Evolutionary conservation across 2,888 invertebrate species (phyloP).

Genomic region (Fissipunctia ypsillon): DNA sequence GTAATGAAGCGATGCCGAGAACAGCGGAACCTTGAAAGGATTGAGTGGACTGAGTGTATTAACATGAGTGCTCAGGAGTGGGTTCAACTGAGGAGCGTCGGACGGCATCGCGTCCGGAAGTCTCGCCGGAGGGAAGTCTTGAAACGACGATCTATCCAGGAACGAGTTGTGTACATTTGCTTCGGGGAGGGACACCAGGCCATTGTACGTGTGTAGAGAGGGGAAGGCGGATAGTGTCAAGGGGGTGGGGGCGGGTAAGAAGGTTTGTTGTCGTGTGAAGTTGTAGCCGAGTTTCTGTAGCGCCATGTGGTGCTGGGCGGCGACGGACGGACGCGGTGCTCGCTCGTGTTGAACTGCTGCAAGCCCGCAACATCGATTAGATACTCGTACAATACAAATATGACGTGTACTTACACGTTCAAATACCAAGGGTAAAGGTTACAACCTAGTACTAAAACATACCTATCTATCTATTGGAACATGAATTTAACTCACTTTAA

Average conservation of each 20-base stretch:
- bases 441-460: background rate
- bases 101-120: slow-evolving; percentile 74
- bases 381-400: background rate
- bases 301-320: slow-evolving; percentile 84
- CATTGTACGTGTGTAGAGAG: slow-evolving; percentile 75
- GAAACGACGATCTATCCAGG: slow-evolving; percentile 77
- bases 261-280: slow-evolving; percentile 78
- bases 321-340: slow-evolving; percentile 92
- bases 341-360: slow-evolving; percentile 97
- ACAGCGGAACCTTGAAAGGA: slow-evolving; percentile 84
- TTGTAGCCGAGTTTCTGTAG: slow-evolving; percentile 87
- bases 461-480: background rate
- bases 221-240: slow-evolving; percentile 78
- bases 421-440: background rate
- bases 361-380: slow-evolving; percentile 38
- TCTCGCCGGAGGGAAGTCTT: slow-evolving; percentile 76
- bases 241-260: slow-evolving; percentile 74
- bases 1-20: slow-evolving; percentile 82
- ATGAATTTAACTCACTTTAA: background rate
- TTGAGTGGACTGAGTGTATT: slow-evolving; percentile 76
- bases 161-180: slow-evolving; percentile 74
- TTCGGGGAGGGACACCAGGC: slow-evolving; percentile 73
- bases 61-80: slow-evolving; percentile 73
- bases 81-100: slow-evolving; percentile 74
- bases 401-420: too few species aligned